These are phyloP conservation scores for Tenualosa thibaudeaui DNA, from an alignment of 2,797 vertebrate genomes.

Conservation along the genomic window DNA sequence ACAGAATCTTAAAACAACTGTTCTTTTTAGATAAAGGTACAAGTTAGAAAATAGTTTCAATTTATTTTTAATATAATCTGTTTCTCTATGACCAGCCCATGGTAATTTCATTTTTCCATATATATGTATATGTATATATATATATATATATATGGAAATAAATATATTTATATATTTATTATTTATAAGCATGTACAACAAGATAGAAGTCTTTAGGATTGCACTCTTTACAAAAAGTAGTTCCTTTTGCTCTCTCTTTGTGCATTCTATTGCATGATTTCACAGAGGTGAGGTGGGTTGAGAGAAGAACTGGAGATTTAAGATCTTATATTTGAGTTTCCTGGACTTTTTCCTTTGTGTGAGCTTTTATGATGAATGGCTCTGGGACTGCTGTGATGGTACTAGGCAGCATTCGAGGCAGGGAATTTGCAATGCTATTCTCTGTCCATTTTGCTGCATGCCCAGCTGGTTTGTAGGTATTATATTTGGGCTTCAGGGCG, in stretches of 20 bases:
- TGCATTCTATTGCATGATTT: constrained; percentile 95
- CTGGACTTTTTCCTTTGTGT: constrained; percentile 97
- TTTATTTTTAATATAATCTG: constrained; percentile 88
- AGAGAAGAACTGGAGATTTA: constrained; percentile 38
- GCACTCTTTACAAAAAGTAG: constrained; percentile 93
- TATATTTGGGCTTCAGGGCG: constrained; percentile 84
- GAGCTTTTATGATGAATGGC: constrained; percentile 93
- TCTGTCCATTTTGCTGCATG: constrained; percentile 96
- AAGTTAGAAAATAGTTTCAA: constrained; percentile 97
- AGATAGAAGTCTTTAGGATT: constrained; percentile 86
- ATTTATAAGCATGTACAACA: constrained; percentile 93
- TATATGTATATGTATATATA: constrained; percentile 62
- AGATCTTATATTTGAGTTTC: constrained; percentile 92
- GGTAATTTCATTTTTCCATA: constrained; percentile 81
- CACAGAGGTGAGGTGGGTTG: constrained; percentile 60
- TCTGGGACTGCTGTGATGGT: constrained; percentile 82
- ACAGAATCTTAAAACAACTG: constrained; percentile 80
- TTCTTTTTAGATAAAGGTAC: constrained; percentile 91
- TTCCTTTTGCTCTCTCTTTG: constrained; percentile 85
- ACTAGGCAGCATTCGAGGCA: constrained; percentile 89
- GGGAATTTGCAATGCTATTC: constrained; percentile 92
- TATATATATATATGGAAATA: neutral
- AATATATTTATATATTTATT: constrained; percentile 32
- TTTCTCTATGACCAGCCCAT: constrained; percentile 89
- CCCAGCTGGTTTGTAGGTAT: constrained; percentile 87